These are phyloP conservation scores for Scaptomyza cyrtandrae DNA, from an alignment of 2,888 invertebrate genomes.

Conservation along the genomic window DNA sequence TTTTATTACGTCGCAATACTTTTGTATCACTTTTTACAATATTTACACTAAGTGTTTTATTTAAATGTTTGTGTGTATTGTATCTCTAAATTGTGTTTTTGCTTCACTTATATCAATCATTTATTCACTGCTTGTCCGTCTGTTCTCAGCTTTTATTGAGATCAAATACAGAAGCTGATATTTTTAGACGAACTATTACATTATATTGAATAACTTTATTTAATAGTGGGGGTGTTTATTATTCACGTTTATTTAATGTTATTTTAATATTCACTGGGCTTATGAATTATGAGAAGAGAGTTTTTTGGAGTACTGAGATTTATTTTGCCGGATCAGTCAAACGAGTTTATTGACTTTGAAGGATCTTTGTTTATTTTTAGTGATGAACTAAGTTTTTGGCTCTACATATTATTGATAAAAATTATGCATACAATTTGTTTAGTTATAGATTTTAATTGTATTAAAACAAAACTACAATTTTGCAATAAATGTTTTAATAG, in stretches of 20 bases:
- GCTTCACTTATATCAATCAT: slow-evolving; percentile 40
- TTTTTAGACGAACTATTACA: slow-evolving; percentile 66
- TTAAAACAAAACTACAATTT: slow-evolving; percentile 72
- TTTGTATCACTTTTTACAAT: slow-evolving; percentile 76
- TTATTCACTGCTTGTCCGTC: slow-evolving; percentile 33
- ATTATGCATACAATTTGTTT: slow-evolving; percentile 38
- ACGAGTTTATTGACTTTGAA: slow-evolving; percentile 29
- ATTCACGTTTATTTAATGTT: slow-evolving; percentile 55
- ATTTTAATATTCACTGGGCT: slow-evolving; percentile 65
- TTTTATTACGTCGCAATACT: slow-evolving; percentile 55
- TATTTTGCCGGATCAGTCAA: slow-evolving; percentile 37
- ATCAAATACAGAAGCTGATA: slow-evolving; percentile 79
- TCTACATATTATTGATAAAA: slow-evolving; percentile 38
- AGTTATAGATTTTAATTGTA: slow-evolving; percentile 45
- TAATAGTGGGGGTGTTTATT: slow-evolving; percentile 33
- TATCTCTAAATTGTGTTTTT: slow-evolving; percentile 46
- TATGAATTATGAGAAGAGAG: slow-evolving; percentile 59
- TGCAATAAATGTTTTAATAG: slow-evolving; percentile 52
- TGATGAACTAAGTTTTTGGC: slow-evolving; percentile 32
- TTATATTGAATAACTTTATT: slow-evolving; percentile 56
- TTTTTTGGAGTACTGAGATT: slow-evolving; percentile 30
- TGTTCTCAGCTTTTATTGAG: slow-evolving; percentile 59
- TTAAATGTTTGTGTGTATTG: slow-evolving; percentile 50
- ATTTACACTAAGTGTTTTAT: slow-evolving; percentile 79
- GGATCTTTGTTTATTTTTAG: slow-evolving; percentile 15